Evolutionary conservation across 1,140 invertebrate species (phyloP).

Genomic region (Ridgeia piscesae): DNA sequence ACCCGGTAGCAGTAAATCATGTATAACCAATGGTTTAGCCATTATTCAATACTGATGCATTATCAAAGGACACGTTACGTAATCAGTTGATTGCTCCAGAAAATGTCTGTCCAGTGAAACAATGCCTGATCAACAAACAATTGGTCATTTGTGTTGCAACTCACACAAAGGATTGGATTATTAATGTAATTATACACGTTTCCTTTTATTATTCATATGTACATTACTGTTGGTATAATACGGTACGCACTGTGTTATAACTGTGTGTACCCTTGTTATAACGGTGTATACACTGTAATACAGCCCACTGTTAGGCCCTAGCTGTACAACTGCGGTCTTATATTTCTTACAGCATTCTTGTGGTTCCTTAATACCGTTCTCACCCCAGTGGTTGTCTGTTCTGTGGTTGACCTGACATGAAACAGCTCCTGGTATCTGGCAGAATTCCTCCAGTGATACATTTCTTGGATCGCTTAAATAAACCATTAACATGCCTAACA

Average conservation of each 20-base stretch:
- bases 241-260: background rate
- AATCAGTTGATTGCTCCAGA: too few relatives aligned
- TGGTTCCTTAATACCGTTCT: background rate
- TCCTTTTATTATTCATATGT: background rate
- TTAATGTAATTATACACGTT: background rate
- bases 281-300: too few relatives aligned
- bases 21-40: too few relatives aligned
- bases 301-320: background rate
- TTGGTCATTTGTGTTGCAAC: background rate
- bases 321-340: background rate
- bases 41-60: too few relatives aligned
- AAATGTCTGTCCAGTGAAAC: background rate
- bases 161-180: background rate
- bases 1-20: too few relatives aligned
- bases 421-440: background rate
- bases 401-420: background rate
- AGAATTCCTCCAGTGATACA: background rate
- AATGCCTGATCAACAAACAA: background rate
- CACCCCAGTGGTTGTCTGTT: background rate
- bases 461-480: background rate
- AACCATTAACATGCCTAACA: background rate
- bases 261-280: too few relatives aligned
- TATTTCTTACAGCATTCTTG: background rate
- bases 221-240: background rate
- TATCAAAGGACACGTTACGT: too few relatives aligned